A percentile compares a stretch with the other conserved stretches of the same genome.
Evolutionary conservation across 2,888 invertebrate species (phyloP).

Genomic region (Drosophila leonis): DNA sequence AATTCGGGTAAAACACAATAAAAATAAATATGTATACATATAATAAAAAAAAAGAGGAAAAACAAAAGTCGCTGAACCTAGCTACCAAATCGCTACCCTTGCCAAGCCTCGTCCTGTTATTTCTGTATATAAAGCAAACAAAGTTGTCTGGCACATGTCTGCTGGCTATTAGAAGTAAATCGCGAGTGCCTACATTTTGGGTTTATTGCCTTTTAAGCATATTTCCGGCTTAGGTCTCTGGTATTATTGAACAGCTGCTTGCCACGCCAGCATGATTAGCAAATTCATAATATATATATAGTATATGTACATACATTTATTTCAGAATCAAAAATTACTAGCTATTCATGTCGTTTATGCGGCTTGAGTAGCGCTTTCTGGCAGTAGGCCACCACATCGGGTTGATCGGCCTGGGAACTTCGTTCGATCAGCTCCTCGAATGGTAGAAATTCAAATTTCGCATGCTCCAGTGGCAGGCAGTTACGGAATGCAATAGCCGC

Average conservation of each 20-base stretch:
- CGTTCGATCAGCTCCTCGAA: slow-evolving; percentile 88
- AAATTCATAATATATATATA: slow-evolving; percentile 17
- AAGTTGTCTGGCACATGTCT: slow-evolving; percentile 71
- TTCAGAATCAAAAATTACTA: slow-evolving; percentile 23
- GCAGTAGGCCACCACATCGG: slow-evolving; percentile 75
- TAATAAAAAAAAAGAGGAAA: not conserved
- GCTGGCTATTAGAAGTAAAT: slow-evolving; percentile 49
- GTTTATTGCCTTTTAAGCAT: slow-evolving; percentile 75
- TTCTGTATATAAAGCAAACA: slow-evolving; percentile 62
- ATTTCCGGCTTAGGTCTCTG: slow-evolving; percentile 67
- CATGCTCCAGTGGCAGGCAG: slow-evolving; percentile 68
- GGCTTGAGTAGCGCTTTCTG: slow-evolving; percentile 74
- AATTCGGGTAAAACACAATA: slow-evolving; percentile 49
- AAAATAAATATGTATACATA: slow-evolving; percentile 4
- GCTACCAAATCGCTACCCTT: slow-evolving; percentile 57
- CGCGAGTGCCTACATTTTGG: slow-evolving; percentile 55
- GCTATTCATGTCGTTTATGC: slow-evolving; percentile 58
- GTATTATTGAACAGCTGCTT: slow-evolving; percentile 50
- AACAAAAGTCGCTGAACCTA: slow-evolving; percentile 30
- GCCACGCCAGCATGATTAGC: slow-evolving; percentile 24
- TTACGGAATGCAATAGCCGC: slow-evolving; percentile 90
- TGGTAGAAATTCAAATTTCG: slow-evolving; percentile 87
- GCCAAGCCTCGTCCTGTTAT: slow-evolving; percentile 34
- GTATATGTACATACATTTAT: slow-evolving; percentile 56
- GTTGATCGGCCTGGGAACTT: slow-evolving; percentile 40